Evolutionary conservation across 1,140 invertebrate species (phyloP).

Genomic region (Oreohelix idahoensis): DNA sequence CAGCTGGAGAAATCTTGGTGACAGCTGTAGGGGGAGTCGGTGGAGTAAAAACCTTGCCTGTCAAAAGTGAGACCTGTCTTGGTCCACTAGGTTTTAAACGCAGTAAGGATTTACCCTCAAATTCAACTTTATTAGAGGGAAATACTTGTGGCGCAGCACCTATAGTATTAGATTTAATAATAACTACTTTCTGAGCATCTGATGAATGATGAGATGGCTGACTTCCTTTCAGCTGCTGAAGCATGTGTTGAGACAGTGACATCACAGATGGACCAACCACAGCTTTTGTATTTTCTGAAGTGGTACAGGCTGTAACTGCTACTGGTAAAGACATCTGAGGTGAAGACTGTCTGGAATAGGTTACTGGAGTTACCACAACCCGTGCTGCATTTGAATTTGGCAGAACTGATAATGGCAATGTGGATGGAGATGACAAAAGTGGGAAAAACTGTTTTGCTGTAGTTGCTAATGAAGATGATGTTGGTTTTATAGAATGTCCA

Average conservation of each 20-base stretch:
- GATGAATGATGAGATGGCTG: background rate
- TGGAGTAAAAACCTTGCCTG: background rate
- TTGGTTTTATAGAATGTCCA: background rate
- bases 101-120: background rate
- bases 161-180: background rate
- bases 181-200: background rate
- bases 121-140: background rate
- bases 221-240: background rate
- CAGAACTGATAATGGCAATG: background rate
- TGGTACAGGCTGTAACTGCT: background rate
- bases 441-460: background rate
- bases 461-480: too few relatives aligned
- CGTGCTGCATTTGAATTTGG: background rate
- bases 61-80: constrained; percentile 21
- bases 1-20: background rate
- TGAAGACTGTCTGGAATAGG: background rate
- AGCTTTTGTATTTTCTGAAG: background rate
- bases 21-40: background rate
- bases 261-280: background rate
- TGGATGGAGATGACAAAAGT: background rate
- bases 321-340: background rate
- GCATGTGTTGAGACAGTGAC: background rate
- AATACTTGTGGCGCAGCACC: background rate
- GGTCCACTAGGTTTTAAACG: background rate
- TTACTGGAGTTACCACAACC: background rate